Evolutionary conservation across 2,797 vertebrate genomes (phyloP), one percentile per base, ranked within the genome.

Genomic region (Coranthus polyacanthus): DNA sequence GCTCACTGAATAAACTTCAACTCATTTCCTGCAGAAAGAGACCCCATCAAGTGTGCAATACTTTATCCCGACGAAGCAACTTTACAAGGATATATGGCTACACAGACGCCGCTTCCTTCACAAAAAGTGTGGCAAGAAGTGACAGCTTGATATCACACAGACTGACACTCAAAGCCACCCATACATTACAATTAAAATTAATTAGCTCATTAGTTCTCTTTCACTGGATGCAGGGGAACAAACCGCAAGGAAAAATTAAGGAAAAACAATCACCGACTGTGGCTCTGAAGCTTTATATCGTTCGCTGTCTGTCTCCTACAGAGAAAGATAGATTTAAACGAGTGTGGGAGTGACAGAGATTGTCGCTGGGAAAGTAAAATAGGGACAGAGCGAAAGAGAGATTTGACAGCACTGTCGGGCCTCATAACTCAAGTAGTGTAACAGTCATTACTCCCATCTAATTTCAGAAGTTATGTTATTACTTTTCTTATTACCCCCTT

Each of bases 151-250:
- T 44, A 62, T 68, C 42, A 3, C 46, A 11, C 13, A 59, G 12
- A 70, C 20, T 50, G 56, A 52, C 32, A 74, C 18, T 17, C 18
- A 20, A 51, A 68, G 50, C 21, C 56, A 63, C 3, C 39, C 15
- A n/a, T 42, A 53, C 12, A 54, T 63, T 38, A 43, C 22, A 54
- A 32, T 66, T 43, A 20, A 46, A 72, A 55, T 55, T 8, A 71
- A 79, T 77, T 34, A 69, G 41, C 58, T 74, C 61, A 64, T 83
- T 67, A 62, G 51, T 55, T 71, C n/a, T n/a, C 42, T 69, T 57
- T 66, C 16, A 41, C 53, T 11, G 32, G 76, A 55, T 42, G 46
- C 21, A 43, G 43, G n/a, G 32, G n/a, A 10, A 44, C 12, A 49
- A 38, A 16, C 7, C 22, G 34, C 37, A 59, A 57, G 41, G 29